Conservation (phyloP, 2,888 invertebrate genomes). For the Ormia ochracea region DNA sequence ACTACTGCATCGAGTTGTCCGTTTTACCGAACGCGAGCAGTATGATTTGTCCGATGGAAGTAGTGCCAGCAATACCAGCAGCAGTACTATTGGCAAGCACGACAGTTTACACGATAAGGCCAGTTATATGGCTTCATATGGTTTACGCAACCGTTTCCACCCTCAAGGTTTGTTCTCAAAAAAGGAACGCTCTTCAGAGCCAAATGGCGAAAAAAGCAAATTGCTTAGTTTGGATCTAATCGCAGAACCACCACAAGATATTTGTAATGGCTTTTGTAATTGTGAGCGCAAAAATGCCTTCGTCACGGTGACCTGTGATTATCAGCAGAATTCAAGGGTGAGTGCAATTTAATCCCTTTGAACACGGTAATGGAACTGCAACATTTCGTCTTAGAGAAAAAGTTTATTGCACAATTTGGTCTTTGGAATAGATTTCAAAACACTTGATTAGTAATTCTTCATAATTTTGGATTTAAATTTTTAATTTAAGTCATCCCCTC, state of each 20-base stretch:
- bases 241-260: constrained; percentile 61
- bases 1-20: constrained; percentile 54
- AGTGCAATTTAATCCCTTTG: constrained; percentile 26
- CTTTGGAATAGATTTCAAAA: no score
- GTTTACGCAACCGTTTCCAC: constrained; percentile 55
- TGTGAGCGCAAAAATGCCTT: constrained; percentile 64
- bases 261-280: constrained; percentile 62
- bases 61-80: constrained; percentile 8
- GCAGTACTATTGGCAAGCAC: neutral
- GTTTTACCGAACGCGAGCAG: constrained; percentile 39
- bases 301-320: constrained; percentile 63
- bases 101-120: constrained; percentile 29
- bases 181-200: constrained; percentile 2
- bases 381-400: neutral
- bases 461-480: no score
- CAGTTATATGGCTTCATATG: constrained; percentile 59
- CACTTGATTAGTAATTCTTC: no score
- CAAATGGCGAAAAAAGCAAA: constrained; percentile 8
- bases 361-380: no score
- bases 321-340: constrained; percentile 62
- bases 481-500: no score
- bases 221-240: constrained; percentile 61
- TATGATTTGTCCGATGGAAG: constrained; percentile 14
- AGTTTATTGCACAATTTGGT: no score
- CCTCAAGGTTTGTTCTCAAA: constrained; percentile 62